Conservation (phyloP, 2,888 invertebrate species). For the Apoda limacodes region DNA sequence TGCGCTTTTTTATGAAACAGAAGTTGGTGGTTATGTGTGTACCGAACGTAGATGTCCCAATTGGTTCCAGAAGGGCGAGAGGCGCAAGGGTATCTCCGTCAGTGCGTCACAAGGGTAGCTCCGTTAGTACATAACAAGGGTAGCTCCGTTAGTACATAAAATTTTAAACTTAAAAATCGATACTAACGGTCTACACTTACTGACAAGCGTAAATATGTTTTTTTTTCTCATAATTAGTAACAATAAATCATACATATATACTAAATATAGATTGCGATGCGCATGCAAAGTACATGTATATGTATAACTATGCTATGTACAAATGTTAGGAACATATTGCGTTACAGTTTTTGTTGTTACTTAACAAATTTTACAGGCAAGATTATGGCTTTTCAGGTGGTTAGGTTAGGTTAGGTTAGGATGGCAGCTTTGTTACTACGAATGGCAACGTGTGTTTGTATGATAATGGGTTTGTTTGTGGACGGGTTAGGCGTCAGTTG, state of each 20-base stretch:
- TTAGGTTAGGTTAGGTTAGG: too few species aligned
- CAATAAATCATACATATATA: slow-evolving; percentile 51
- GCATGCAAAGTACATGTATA: slow-evolving; percentile 58
- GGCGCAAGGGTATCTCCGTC: slow-evolving; percentile 25
- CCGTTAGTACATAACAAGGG: slow-evolving; percentile 15
- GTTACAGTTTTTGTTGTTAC: slow-evolving; percentile 36
- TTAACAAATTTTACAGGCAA: slow-evolving; percentile 43
- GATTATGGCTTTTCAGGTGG: slow-evolving; percentile 65
- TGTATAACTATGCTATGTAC: slow-evolving; percentile 65
- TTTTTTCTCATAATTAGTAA: slow-evolving; percentile 34
- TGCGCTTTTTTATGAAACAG: slow-evolving; percentile 48
- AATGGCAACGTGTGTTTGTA: slow-evolving; percentile 43
- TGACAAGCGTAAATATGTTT: slow-evolving; percentile 34
- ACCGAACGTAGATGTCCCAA: slow-evolving; percentile 66
- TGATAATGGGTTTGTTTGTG: slow-evolving; percentile 24
- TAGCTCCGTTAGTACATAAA: too few species aligned
- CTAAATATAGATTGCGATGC: slow-evolving; percentile 54
- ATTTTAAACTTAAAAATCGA: too few species aligned
- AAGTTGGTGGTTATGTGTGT: slow-evolving; percentile 69
- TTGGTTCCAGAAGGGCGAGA: slow-evolving; percentile 60
- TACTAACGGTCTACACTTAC: slow-evolving; percentile 32
- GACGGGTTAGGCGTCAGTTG: slow-evolving; percentile 46
- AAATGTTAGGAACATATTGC: slow-evolving; percentile 68
- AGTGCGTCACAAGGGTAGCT: slow-evolving; percentile 24
- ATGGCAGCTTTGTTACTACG: slow-evolving; percentile 56